These are phyloP conservation scores for Zelleria hepariella DNA, from an alignment of 2,888 invertebrate species.

Conservation along the genomic window DNA sequence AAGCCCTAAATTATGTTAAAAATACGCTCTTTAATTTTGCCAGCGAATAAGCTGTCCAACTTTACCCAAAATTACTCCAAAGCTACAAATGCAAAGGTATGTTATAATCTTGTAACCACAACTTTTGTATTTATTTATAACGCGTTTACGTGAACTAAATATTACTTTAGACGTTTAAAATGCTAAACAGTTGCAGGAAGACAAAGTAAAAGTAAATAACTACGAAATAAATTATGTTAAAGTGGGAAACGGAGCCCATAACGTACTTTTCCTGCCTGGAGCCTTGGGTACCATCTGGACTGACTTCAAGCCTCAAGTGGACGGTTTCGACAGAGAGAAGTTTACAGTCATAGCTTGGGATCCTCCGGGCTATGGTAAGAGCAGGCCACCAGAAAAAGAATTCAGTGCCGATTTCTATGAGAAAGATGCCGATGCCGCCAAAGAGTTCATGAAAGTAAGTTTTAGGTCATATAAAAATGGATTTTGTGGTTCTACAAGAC, in stretches of 20 bases:
- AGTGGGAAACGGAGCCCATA: constrained; percentile 73
- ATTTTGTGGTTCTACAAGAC: too few relatives aligned
- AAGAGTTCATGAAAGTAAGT: constrained; percentile 77
- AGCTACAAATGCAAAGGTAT: constrained; percentile 25
- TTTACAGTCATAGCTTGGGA: constrained; percentile 84
- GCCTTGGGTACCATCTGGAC: constrained; percentile 86
- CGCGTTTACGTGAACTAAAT: not conserved
- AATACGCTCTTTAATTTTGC: not conserved
- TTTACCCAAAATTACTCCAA: constrained; percentile 20
- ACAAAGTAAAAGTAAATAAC: constrained; percentile 74
- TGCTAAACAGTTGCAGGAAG: constrained; percentile 59
- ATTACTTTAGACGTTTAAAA: not conserved
- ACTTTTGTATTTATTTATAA: not conserved
- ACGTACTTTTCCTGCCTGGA: constrained; percentile 82
- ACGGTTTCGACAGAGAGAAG: constrained; percentile 73
- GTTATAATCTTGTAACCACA: not conserved
- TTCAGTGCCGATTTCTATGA: constrained; percentile 80
- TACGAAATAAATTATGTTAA: constrained; percentile 70
- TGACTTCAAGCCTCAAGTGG: constrained; percentile 85
- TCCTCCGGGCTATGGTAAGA: constrained; percentile 90
- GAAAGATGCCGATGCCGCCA: constrained; percentile 80
- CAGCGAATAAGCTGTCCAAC: not conserved
- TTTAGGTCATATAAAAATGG: too few relatives aligned
- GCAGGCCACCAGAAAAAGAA: constrained; percentile 81
- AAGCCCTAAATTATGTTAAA: not conserved